phyloP scores from a whole-genome alignment of 2,888 invertebrate genomes.

The Oithona nana region DNA sequence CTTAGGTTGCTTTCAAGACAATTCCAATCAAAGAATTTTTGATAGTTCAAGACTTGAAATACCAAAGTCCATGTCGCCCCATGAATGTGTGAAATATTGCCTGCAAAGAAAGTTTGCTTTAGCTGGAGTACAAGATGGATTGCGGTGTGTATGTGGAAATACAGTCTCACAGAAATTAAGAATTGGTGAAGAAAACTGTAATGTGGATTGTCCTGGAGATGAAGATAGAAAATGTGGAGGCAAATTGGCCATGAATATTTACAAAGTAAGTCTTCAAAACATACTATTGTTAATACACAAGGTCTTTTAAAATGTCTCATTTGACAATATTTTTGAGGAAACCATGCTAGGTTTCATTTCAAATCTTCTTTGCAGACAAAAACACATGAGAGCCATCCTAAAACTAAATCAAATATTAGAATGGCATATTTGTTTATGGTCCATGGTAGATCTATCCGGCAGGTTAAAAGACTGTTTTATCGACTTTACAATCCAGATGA shows the following conservation, averaged over 20 bases:
- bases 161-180: constrained; percentile 36
- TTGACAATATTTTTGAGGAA: no score
- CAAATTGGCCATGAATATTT: constrained; percentile 74
- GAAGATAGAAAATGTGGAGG: constrained; percentile 53
- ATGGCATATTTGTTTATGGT: constrained; percentile 84
- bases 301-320: no score
- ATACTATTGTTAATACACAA: no score
- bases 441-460: constrained; percentile 80
- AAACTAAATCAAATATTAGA: no score
- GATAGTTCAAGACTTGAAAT: constrained; percentile 58
- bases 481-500: constrained; percentile 68
- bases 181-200: constrained; percentile 56
- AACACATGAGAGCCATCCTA: no score
- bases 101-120: constrained; percentile 78
- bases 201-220: constrained; percentile 58
- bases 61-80: constrained; percentile 60
- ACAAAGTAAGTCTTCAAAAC: no score
- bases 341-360: no score
- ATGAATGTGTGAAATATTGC: constrained; percentile 65
- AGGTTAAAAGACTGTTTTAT: constrained; percentile 74
- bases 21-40: constrained; percentile 54
- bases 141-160: constrained; percentile 88
- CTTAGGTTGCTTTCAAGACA: constrained; percentile 74
- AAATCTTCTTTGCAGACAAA: no score
- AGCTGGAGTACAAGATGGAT: constrained; percentile 78